Conservation (phyloP, 1,140 invertebrate genomes). For the Sarcophaga peregrina region DNA sequence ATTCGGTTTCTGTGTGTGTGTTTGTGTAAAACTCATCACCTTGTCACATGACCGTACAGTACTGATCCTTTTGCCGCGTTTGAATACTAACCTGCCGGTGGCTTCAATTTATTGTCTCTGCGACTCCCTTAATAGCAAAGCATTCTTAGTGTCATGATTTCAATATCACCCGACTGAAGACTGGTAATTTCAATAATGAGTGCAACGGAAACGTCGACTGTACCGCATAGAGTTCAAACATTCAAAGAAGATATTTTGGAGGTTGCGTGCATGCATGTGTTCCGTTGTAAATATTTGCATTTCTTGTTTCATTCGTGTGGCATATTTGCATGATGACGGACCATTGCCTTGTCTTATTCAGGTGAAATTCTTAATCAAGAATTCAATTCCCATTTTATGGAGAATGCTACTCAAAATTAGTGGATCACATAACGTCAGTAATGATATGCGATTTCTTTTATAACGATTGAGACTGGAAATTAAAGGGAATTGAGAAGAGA, state of each 20-base stretch:
- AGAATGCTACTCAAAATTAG: too few relatives aligned
- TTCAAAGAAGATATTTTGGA: too few relatives aligned
- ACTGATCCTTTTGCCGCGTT: background rate
- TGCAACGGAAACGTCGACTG: too few relatives aligned
- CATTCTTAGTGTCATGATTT: background rate
- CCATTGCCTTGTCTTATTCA: background rate
- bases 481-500: too few relatives aligned
- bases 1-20: background rate
- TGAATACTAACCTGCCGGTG: background rate
- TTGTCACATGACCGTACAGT: background rate
- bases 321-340: background rate
- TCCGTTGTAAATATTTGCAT: background rate
- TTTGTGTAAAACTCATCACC: slow-evolving; percentile 5
- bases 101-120: slow-evolving; percentile 6
- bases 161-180: too few relatives aligned
- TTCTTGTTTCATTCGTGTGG: background rate
- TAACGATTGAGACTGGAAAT: too few relatives aligned
- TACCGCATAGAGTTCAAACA: too few relatives aligned
- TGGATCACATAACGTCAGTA: too few relatives aligned
- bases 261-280: background rate
- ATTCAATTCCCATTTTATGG: background rate
- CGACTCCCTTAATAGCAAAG: background rate
- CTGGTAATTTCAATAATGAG: too few relatives aligned
- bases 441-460: too few relatives aligned
- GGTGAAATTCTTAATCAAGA: slow-evolving; percentile 3